Conservation (phyloP, 64 coral and sea anemone genomes). For the Orbicella faveolata region DNA sequence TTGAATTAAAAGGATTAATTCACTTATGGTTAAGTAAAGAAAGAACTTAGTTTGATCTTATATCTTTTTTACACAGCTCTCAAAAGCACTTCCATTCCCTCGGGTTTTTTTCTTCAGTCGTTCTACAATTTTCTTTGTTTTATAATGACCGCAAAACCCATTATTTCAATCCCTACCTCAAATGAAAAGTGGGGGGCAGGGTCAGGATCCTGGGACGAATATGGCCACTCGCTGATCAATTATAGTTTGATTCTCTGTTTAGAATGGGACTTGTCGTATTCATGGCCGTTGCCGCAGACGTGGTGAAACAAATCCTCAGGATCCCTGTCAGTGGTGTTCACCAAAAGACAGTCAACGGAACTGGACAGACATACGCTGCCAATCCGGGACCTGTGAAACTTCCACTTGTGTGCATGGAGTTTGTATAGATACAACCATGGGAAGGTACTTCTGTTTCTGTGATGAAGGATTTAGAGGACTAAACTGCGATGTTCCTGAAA, state of each 20-base stretch:
- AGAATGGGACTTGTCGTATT: slow-evolving; percentile 46
- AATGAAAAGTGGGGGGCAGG: too few relatives aligned
- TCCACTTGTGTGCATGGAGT: slow-evolving; percentile 21
- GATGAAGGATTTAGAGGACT: slow-evolving; percentile 32
- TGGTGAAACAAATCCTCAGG: neutral
- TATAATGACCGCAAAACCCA: too few relatives aligned
- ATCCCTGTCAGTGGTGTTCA: slow-evolving; percentile 32
- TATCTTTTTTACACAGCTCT: too few relatives aligned
- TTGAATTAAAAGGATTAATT: too few relatives aligned
- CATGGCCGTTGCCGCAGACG: slow-evolving; percentile 21
- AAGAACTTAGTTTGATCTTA: neutral
- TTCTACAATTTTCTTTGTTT: too few relatives aligned
- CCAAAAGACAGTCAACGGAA: slow-evolving; percentile 7
- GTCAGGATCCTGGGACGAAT: too few relatives aligned
- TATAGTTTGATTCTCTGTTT: neutral
- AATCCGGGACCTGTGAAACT: neutral
- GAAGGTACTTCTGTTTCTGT: slow-evolving; percentile 32
- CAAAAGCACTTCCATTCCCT: too few relatives aligned
- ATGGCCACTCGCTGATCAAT: neutral
- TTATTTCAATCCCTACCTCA: too few relatives aligned
- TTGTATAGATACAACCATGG: slow-evolving; percentile 10
- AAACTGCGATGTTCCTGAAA: neutral
- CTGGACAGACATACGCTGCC: slow-evolving; percentile 31
- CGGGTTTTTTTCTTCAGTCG: too few relatives aligned
- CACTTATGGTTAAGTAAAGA: neutral